These are phyloP conservation scores for Liasis olivaceus DNA, from an alignment of 2,797 vertebrate genomes.

Conservation along the genomic window DNA sequence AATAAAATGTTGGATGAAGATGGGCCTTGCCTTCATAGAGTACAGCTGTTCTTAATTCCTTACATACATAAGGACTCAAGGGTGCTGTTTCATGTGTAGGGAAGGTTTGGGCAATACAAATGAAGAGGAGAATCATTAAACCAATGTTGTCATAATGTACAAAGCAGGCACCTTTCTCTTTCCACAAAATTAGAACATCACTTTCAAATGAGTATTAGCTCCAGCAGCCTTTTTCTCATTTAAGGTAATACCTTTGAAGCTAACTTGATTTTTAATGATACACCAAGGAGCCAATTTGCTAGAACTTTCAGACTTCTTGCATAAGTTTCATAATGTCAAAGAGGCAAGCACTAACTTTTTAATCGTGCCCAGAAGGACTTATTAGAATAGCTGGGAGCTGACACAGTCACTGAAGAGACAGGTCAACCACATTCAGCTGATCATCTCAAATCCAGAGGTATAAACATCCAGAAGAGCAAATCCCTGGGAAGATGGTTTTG, in stretches of 20 bases:
- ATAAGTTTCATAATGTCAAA: conserved; percentile 14
- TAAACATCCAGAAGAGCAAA: background rate
- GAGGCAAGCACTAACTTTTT: conserved; percentile 55
- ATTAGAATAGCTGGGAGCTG: conserved; percentile 38
- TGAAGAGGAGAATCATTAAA: background rate
- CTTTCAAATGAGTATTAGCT: background rate
- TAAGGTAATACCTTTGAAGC: conserved; percentile 22
- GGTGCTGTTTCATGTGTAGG: background rate
- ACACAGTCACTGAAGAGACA: conserved; percentile 18
- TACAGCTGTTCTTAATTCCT: background rate
- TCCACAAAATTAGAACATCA: background rate
- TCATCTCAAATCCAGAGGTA: conserved; percentile 24
- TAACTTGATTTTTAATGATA: conserved; percentile 45
- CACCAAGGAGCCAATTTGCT: conserved; percentile 60
- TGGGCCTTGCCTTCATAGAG: background rate
- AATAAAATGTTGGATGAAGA: background rate
- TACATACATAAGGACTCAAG: background rate
- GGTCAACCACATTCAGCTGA: conserved; percentile 32
- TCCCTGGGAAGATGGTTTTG: background rate
- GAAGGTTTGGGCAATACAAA: background rate
- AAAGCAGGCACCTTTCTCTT: background rate
- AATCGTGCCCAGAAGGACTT: conserved; percentile 57
- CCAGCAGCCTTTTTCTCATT: conserved; percentile 32
- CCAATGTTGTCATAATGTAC: background rate
- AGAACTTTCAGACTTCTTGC: conserved; percentile 2